phyloP scores from a whole-genome alignment of 2,797 vertebrate species.

The Oryzias sinensis region DNA sequence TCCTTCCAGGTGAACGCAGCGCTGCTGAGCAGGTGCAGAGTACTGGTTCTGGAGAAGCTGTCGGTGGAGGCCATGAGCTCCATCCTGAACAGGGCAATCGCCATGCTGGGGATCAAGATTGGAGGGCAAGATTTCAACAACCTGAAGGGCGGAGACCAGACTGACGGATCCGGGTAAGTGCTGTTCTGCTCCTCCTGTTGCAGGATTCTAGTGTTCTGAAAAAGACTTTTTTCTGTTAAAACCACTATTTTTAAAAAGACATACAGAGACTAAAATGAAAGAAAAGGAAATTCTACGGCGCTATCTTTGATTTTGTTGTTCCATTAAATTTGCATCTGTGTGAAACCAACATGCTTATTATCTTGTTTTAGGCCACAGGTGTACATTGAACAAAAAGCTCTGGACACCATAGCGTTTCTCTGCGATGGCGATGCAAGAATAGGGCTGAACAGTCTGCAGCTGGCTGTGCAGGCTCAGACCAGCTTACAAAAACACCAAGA shows the following conservation, averaged over 20 bases:
- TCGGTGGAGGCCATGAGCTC: slow-evolving; percentile 88
- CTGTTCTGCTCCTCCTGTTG: slow-evolving; percentile 4
- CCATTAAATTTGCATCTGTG: neutral
- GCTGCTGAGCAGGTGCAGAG: slow-evolving; percentile 91
- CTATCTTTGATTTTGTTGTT: no score
- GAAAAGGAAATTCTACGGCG: no score
- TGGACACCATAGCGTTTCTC: slow-evolving; percentile 89
- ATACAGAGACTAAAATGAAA: no score
- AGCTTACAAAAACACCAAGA: slow-evolving; percentile 40
- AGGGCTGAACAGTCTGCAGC: slow-evolving; percentile 91
- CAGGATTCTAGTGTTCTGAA: slow-evolving; percentile 3
- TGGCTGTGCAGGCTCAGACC: slow-evolving; percentile 89
- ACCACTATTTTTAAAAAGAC: no score
- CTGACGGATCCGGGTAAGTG: slow-evolving; percentile 82
- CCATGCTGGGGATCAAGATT: slow-evolving; percentile 83
- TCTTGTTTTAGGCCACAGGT: slow-evolving; percentile 74
- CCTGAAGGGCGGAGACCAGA: slow-evolving; percentile 58
- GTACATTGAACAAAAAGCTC: slow-evolving; percentile 87
- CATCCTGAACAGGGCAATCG: slow-evolving; percentile 86
- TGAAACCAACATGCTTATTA: neutral
- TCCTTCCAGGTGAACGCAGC: slow-evolving; percentile 97
- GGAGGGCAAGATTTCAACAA: slow-evolving; percentile 54
- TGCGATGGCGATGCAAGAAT: slow-evolving; percentile 93
- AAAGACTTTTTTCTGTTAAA: no score
- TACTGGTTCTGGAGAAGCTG: slow-evolving; percentile 93